Evolutionary conservation across 2,797 vertebrate genomes (phyloP), one percentile per base, ranked within the genome.

Genomic region (Acrossocheilus fasciatus): DNA sequence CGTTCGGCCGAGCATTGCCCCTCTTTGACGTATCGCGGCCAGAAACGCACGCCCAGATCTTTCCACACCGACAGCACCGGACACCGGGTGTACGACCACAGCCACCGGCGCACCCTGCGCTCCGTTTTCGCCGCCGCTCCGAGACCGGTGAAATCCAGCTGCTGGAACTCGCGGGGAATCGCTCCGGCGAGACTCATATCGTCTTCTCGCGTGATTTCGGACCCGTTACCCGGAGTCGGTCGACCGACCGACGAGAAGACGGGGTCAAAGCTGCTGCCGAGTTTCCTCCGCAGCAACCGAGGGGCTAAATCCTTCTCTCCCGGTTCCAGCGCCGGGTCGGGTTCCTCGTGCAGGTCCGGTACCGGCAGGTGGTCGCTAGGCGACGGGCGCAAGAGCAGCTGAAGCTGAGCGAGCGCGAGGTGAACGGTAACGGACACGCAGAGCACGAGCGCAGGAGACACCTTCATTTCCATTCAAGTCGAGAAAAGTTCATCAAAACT

Each of bases 11-110:
- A 95, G 90, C 97, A 97, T 93, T 96, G 96, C 81, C 97, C 97
- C 93, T 98, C 97, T 93, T 97, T 97, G 92, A 97, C 96, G 94
- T 96, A 98, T 76, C 97, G 96, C n/a, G 97, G 97, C 97, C 97
- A 98, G 95, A 98, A 97, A 87, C 97, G 95, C 84, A 96, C 93
- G 69, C 97, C 97, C 92, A 98, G 90, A 91, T 98, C 97, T 93
- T 98, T 98, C 97, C 97, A 98, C 87, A 95, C 94, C 92, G 97
- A 95, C 90, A 96, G 92, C 79, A 97, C 96, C 1, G 97, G 97
- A 91, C 97, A 98, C 94, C 96, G 94, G 81, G 97, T 97, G 82
- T 97, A 96, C 30, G 96, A 96, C 97, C 97, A 97, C 73, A 98
- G 94, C 96, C 96, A 97, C 92, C 96, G 96, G 92, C 97, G 95